These are phyloP conservation scores for Chromobotia macracanthus DNA, from an alignment of 2,797 vertebrate species.

Conservation along the genomic window DNA sequence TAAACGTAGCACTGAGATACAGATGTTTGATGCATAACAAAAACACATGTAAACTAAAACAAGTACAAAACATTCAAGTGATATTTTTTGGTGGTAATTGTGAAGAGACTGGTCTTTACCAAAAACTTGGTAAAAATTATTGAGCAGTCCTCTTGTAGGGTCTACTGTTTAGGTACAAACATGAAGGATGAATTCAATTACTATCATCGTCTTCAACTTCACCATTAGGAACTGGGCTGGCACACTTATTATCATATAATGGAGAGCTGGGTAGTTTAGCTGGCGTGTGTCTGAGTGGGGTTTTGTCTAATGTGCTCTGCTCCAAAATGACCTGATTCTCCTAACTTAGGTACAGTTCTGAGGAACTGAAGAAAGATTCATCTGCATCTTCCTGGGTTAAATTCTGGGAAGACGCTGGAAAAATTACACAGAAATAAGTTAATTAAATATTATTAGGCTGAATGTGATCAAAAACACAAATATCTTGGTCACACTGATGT, in stretches of 20 bases:
- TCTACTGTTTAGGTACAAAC: background rate
- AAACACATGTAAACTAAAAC: background rate
- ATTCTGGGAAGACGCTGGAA: slow-evolving; percentile 58
- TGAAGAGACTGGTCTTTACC: background rate
- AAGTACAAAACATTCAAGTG: slow-evolving; percentile 9
- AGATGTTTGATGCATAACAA: too few species aligned
- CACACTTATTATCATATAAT: slow-evolving; percentile 33
- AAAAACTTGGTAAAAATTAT: background rate
- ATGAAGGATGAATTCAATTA: slow-evolving; percentile 21
- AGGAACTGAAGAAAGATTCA: slow-evolving; percentile 46
- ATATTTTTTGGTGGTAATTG: background rate
- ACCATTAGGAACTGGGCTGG: slow-evolving; percentile 13
- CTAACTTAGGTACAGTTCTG: slow-evolving; percentile 20
- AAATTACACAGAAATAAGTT: background rate
- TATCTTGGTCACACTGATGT: background rate
- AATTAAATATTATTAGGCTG: background rate
- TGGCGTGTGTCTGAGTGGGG: slow-evolving; percentile 48
- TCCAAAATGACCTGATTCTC: slow-evolving; percentile 38
- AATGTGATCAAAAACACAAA: background rate
- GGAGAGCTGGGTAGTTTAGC: slow-evolving; percentile 23
- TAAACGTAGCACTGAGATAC: background rate
- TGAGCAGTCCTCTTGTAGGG: background rate
- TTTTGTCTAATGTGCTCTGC: slow-evolving; percentile 21
- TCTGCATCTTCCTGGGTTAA: slow-evolving; percentile 21
- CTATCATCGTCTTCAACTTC: slow-evolving; percentile 10